Conservation (phyloP, 2,797 vertebrate genomes). For the Sebastes ruberrimus region DNA sequence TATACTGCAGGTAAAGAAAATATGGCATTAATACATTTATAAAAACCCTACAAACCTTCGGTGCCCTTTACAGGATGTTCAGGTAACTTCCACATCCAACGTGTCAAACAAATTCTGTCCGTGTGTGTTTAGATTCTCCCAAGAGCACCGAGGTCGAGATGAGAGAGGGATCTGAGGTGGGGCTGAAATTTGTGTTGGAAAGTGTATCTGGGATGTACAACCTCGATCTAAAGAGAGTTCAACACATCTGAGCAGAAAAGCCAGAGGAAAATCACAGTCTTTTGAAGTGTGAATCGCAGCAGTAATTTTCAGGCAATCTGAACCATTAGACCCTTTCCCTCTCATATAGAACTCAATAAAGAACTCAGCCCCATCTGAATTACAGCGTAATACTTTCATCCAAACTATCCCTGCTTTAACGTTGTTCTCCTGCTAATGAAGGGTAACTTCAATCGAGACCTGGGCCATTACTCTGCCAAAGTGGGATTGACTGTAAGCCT, state of each 20-base stretch:
- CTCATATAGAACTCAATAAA: slow-evolving; percentile 66
- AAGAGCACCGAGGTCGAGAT: slow-evolving; percentile 47
- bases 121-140: slow-evolving; percentile 28
- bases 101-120: slow-evolving; percentile 31
- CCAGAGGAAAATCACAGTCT: slow-evolving; percentile 70
- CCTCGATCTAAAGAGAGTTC: slow-evolving; percentile 65
- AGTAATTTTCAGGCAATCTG: slow-evolving; percentile 72
- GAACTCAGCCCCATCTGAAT: slow-evolving; percentile 51
- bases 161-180: slow-evolving; percentile 36
- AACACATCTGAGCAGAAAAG: slow-evolving; percentile 68
- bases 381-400: slow-evolving; percentile 67
- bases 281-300: slow-evolving; percentile 75
- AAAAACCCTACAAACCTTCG: slow-evolving; percentile 3
- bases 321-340: slow-evolving; percentile 69
- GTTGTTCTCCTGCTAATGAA: slow-evolving; percentile 69
- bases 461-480: slow-evolving; percentile 60
- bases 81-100: slow-evolving; percentile 15
- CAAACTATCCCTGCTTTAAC: slow-evolving; percentile 58
- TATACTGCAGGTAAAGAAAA: neutral
- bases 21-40: neutral
- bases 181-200: slow-evolving; percentile 56
- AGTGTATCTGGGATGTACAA: slow-evolving; percentile 57
- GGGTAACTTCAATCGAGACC: slow-evolving; percentile 69
- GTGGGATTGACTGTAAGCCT: slow-evolving; percentile 63
- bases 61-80: slow-evolving; percentile 8